A percentile compares a stretch with the other conserved stretches of the same genome.
These are phyloP conservation scores for Aquatica leii DNA, from an alignment of 2,888 invertebrate species.

Conservation along the genomic window DNA sequence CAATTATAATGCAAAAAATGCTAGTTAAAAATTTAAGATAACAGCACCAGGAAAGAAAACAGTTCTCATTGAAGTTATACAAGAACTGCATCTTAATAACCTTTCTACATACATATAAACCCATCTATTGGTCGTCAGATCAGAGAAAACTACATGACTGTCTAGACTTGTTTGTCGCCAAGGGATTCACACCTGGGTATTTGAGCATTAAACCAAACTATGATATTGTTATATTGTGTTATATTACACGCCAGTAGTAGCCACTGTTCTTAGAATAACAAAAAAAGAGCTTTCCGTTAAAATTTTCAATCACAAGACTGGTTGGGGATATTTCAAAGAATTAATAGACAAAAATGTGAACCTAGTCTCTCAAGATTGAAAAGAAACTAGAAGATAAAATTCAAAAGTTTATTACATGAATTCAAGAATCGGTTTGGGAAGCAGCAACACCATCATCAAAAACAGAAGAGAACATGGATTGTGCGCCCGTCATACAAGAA, in stretches of 20 bases:
- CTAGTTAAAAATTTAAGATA: background rate
- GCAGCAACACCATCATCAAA: background rate
- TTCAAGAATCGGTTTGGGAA: background rate
- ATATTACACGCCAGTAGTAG: background rate
- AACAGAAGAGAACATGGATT: too few species aligned
- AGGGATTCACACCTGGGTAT: constrained; percentile 1
- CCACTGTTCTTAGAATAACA: background rate
- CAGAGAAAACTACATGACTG: too few species aligned
- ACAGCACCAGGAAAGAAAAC: background rate
- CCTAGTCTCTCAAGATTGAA: background rate
- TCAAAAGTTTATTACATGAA: background rate
- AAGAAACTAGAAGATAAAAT: background rate
- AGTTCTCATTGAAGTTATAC: background rate
- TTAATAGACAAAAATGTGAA: background rate
- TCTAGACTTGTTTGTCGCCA: constrained; percentile 3
- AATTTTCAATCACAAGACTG: background rate
- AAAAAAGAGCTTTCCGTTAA: background rate
- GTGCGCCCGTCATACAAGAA: too few species aligned
- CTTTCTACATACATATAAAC: background rate
- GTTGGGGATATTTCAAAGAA: background rate
- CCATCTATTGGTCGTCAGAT: background rate
- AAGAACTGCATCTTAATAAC: constrained; percentile 10
- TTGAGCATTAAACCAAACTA: constrained; percentile 8
- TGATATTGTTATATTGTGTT: background rate
- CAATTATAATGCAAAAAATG: background rate